These are phyloP conservation scores for Anoplopoma fimbria DNA, from an alignment of 2,113 vertebrate genomes.

Conservation along the genomic window DNA sequence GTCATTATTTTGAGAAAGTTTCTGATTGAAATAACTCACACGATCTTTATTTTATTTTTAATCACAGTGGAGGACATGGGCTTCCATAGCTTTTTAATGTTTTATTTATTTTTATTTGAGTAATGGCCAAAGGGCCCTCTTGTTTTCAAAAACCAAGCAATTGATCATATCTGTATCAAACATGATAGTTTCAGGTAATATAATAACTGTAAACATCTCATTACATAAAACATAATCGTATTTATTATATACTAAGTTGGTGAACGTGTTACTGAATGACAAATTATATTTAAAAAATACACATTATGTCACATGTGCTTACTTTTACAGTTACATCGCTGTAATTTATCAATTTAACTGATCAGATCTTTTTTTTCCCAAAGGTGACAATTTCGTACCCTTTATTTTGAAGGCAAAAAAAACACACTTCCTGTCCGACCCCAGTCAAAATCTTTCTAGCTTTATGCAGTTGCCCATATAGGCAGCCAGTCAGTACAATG, in stretches of 20 bases:
- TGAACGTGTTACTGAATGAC: background rate
- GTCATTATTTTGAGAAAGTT: too few species aligned
- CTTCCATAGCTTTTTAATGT: background rate
- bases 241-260: background rate
- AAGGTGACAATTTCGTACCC: background rate
- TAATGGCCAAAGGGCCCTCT: background rate
- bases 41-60: too few species aligned
- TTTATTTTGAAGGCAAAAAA: constrained; percentile 25
- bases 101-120: background rate
- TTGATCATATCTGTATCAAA: background rate
- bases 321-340: background rate
- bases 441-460: background rate
- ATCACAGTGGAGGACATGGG: too few species aligned
- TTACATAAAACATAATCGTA: background rate
- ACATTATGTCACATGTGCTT: too few species aligned
- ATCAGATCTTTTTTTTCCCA: background rate
- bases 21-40: too few species aligned
- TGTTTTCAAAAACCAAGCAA: background rate
- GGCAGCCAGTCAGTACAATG: background rate
- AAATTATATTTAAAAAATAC: background rate
- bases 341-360: background rate
- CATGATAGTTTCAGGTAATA: background rate
- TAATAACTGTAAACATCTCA: background rate
- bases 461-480: background rate
- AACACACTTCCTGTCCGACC: background rate